Evolutionary conservation across 2,113 vertebrate species (phyloP).

Genomic region (Ascaphus truei): DNA sequence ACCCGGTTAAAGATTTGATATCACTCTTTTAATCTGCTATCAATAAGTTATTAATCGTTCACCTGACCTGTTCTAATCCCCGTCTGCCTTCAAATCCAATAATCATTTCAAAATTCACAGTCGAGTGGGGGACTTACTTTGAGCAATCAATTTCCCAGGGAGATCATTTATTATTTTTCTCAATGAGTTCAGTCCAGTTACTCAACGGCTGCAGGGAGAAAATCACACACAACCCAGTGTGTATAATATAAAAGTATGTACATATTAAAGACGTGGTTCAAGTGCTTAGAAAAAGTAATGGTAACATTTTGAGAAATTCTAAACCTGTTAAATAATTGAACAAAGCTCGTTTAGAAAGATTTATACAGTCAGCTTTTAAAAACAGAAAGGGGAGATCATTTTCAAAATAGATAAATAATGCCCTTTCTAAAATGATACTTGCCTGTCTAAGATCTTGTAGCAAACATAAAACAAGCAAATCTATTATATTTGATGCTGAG

Average conservation of each 20-base stretch:
- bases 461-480: too few species aligned
- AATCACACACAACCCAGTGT: not conserved
- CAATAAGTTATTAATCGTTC: slow-evolving; percentile 68
- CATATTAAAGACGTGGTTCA: not conserved
- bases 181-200: slow-evolving; percentile 36
- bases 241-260: too few species aligned
- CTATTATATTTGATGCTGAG: too few species aligned
- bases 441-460: too few species aligned
- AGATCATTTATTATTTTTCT: slow-evolving; percentile 57
- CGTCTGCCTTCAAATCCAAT: slow-evolving; percentile 64
- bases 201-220: slow-evolving; percentile 18
- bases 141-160: slow-evolving; percentile 62
- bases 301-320: not conserved
- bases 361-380: too few species aligned
- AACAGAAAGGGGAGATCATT: too few species aligned
- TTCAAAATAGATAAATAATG: too few species aligned
- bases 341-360: too few species aligned
- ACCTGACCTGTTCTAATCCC: slow-evolving; percentile 54
- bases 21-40: slow-evolving; percentile 64
- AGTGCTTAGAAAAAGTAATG: not conserved
- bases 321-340: too few species aligned
- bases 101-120: slow-evolving; percentile 69
- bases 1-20: slow-evolving; percentile 69
- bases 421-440: too few species aligned
- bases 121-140: slow-evolving; percentile 56